These are phyloP conservation scores for Lutraria lutraria DNA, from an alignment of 2,888 invertebrate species.

Conservation along the genomic window DNA sequence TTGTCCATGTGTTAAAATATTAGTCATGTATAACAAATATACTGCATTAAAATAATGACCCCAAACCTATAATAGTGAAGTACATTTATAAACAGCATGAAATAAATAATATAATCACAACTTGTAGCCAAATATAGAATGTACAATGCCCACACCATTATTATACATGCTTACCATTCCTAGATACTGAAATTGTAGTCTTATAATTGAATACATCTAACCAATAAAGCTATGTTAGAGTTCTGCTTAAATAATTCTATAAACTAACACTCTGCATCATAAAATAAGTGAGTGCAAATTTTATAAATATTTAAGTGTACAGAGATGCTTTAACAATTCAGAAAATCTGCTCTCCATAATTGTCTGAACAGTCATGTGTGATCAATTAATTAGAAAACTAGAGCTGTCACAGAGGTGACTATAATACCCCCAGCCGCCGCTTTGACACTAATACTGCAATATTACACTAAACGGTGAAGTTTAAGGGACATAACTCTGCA, in stretches of 20 bases:
- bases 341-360: not conserved
- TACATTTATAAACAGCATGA: too few relatives aligned
- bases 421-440: too few relatives aligned
- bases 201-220: not conserved
- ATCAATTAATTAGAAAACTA: not conserved
- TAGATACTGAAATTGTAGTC: constrained; percentile 61
- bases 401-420: too few relatives aligned
- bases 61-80: too few relatives aligned
- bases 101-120: constrained; percentile 16
- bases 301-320: not conserved
- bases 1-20: too few relatives aligned
- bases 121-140: constrained; percentile 12
- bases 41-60: too few relatives aligned
- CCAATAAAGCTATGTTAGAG: not conserved
- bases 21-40: too few relatives aligned
- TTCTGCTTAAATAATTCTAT: not conserved
- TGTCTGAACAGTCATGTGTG: not conserved
- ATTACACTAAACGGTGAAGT: too few relatives aligned
- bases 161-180: constrained; percentile 56
- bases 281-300: not conserved
- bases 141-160: constrained; percentile 33
- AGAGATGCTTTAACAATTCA: not conserved
- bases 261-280: not conserved
- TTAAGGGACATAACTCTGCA: too few relatives aligned
- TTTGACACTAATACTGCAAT: too few relatives aligned